phyloP scores from a whole-genome alignment of 2,888 invertebrate species.

The Embidobia sp. region DNA sequence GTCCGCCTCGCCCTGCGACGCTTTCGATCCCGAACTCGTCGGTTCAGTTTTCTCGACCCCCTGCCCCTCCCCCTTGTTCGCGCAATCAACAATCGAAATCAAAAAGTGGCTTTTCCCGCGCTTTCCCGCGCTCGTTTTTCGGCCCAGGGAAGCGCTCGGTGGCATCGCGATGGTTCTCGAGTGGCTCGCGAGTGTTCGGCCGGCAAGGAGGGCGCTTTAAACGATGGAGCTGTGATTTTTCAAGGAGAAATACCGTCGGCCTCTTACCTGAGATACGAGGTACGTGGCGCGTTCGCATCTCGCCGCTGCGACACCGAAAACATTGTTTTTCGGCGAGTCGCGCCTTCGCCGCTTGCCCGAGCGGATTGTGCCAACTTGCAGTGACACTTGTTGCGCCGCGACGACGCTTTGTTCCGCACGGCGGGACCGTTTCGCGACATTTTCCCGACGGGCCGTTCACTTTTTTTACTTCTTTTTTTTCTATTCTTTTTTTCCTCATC shows the following conservation, averaged over 20 bases:
- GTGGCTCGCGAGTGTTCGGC: slow-evolving; percentile 60
- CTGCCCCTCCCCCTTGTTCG: background rate
- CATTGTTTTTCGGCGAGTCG: slow-evolving; percentile 20
- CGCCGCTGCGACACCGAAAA: slow-evolving; percentile 33
- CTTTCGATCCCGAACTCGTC: slow-evolving; percentile 9
- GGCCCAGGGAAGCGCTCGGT: slow-evolving; percentile 6
- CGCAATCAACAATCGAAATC: slow-evolving; percentile 7
- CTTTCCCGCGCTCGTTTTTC: slow-evolving; percentile 13
- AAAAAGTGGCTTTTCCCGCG: slow-evolving; percentile 14
- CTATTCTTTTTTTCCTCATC: no score
- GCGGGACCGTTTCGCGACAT: slow-evolving; percentile 18
- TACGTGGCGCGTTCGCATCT: slow-evolving; percentile 59
- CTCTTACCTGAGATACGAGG: slow-evolving; percentile 69
- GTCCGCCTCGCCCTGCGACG: slow-evolving; percentile 20
- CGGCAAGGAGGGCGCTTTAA: slow-evolving; percentile 66
- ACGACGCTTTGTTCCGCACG: slow-evolving; percentile 48
- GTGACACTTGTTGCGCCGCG: slow-evolving; percentile 62
- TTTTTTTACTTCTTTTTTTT: slow-evolving; percentile 3
- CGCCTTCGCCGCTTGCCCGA: slow-evolving; percentile 1
- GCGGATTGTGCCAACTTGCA: slow-evolving; percentile 32
- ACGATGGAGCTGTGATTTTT: slow-evolving; percentile 67
- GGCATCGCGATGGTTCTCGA: slow-evolving; percentile 45
- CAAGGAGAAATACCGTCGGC: slow-evolving; percentile 68
- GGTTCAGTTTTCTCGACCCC: slow-evolving; percentile 4
- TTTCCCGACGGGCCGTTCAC: slow-evolving; percentile 11